Conservation (phyloP, 1,140 invertebrate species). For the Trichoplusia ni region DNA sequence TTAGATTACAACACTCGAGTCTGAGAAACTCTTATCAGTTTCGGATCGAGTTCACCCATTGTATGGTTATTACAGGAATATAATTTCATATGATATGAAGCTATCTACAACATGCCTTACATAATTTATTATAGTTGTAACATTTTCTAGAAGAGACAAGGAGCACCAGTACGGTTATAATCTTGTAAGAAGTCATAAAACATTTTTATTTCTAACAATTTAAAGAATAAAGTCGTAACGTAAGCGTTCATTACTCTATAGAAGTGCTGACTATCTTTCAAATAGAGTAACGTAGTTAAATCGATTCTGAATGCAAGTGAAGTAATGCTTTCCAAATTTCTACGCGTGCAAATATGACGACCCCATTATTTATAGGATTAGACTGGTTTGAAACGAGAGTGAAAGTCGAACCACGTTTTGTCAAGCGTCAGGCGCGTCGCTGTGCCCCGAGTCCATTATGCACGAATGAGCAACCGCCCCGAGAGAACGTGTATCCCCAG, state of each 20-base stretch:
- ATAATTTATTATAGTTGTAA: too few relatives aligned
- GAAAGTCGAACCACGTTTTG: slow-evolving; percentile 77
- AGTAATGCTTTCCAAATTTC: slow-evolving; percentile 21
- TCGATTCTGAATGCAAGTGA: too few relatives aligned
- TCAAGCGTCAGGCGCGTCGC: slow-evolving; percentile 71
- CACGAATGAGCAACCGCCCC: slow-evolving; percentile 79
- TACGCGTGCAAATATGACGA: slow-evolving; percentile 21
- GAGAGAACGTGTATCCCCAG: slow-evolving; percentile 75
- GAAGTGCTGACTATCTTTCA: too few relatives aligned
- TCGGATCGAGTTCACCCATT: slow-evolving; percentile 45
- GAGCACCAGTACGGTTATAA: too few relatives aligned
- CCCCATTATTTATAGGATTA: slow-evolving; percentile 49
- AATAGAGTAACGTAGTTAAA: too few relatives aligned
- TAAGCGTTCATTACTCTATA: too few relatives aligned
- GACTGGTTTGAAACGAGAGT: slow-evolving; percentile 69
- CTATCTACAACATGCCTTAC: too few relatives aligned
- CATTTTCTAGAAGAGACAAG: too few relatives aligned
- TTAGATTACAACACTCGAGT: slow-evolving; percentile 46
- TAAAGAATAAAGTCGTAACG: too few relatives aligned
- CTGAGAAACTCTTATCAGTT: slow-evolving; percentile 50
- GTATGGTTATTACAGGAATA: slow-evolving; percentile 23
- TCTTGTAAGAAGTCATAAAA: too few relatives aligned
- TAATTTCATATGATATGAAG: neutral
- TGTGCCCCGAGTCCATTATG: slow-evolving; percentile 78
- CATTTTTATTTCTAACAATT: too few relatives aligned